Percentiles rank a stretch among this genome's conserved stretches.
These are phyloP conservation scores for Balaenoptera acutorostrata DNA, from an alignment of 2,113 vertebrate genomes.

Conservation along the genomic window DNA sequence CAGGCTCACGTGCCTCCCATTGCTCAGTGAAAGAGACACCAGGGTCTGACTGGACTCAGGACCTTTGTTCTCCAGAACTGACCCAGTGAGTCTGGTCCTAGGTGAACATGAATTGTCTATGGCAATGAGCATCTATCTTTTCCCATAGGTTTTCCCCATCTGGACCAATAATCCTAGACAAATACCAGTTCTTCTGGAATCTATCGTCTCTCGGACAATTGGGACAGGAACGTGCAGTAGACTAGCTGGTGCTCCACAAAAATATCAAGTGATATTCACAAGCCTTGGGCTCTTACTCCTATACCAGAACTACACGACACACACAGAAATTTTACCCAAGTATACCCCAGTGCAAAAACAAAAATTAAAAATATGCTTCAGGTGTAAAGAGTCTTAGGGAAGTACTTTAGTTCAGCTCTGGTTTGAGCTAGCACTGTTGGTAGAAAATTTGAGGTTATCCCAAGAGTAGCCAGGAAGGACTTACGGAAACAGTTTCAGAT, in stretches of 20 bases:
- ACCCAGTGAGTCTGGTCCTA: not conserved
- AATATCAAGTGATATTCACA: not conserved
- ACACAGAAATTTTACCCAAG: not conserved
- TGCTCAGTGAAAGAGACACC: not conserved
- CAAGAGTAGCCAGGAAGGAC: not conserved
- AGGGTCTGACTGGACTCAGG: not conserved
- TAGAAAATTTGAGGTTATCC: not conserved
- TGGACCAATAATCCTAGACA: not conserved
- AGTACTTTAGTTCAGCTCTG: not conserved
- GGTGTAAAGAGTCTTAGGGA: not conserved
- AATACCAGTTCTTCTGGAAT: not conserved
- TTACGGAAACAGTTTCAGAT: not conserved
- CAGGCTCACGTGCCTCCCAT: fast-evolving
- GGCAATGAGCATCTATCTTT: not conserved
- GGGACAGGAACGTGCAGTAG: not conserved
- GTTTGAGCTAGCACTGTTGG: not conserved
- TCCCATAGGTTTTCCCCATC: not conserved
- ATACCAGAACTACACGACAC: not conserved
- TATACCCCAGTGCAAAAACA: not conserved
- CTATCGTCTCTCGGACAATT: not conserved
- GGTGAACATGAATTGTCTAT: not conserved
- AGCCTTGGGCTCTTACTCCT: not conserved
- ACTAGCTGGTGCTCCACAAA: not conserved
- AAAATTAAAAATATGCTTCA: not conserved
- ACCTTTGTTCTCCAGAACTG: not conserved